Evolutionary conservation across 2,113 vertebrate species (phyloP), one percentile per base, ranked within the genome.

Genomic region (Gallinago paraguaiae): DNA sequence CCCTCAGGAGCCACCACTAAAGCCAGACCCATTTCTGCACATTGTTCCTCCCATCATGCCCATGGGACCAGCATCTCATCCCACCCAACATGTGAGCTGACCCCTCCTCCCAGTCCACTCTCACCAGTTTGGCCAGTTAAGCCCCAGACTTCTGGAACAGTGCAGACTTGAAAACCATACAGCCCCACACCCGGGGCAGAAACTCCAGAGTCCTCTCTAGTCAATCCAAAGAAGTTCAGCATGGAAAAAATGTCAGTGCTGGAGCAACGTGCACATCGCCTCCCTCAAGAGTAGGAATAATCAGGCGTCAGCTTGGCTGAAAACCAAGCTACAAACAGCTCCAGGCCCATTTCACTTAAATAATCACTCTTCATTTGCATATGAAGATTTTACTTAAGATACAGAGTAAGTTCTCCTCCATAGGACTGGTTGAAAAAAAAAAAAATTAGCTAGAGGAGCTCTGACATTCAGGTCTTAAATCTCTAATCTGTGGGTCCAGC

Each of bases 231-330:
- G 30, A 56, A 56, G 31, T 4, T 4, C 3, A 82, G 30, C 48
- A 63, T 57, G 64, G 33, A 82, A 69, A 56, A 92, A 37, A 48
- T 35, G 30, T 11, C 17, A 70, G 43, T 0, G 1, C 50, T 59
- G 48, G 28, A 77, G 56, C 18, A 35, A 46, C 0, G 1, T 11
- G 5, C 1, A 0, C 33, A 45, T 35, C 0, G 0, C 22, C 41
- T 51, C 5, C 5, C 7, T 37, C 16, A 56, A 41, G 10, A 45
- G 27, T 0, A 31, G n/a, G 41, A 75, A 61, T 28, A 81, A 86
- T 31, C 31, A 65, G 10, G 37, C 2, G 1, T 30, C 63, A 64
- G 6, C 28, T 39, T 33, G 11, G 37, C 45, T 57, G 60, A 59
- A 87, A 88, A 59, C 9, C 5, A n/a, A 60, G 64, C 24, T 46